phyloP scores from a whole-genome alignment of 2,113 vertebrate genomes.

The Erpornis zantholeuca region DNA sequence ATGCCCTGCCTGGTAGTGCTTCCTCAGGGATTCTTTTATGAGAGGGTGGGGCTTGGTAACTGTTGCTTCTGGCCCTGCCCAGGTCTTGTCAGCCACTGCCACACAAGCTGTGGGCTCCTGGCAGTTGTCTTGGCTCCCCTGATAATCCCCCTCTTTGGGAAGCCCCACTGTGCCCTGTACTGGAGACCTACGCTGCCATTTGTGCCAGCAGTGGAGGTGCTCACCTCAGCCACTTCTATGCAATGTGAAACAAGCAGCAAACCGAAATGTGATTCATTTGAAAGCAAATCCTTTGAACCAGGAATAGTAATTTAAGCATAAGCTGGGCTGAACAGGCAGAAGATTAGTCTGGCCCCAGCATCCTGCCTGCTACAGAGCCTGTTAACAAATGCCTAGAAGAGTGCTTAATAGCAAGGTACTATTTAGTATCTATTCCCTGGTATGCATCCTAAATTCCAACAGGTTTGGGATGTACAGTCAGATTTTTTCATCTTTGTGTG shows the following conservation, averaged over 20 bases:
- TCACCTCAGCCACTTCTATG: not conserved
- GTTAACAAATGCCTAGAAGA: not conserved
- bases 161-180: rapidly evolving
- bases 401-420: not conserved
- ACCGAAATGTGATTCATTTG: not conserved
- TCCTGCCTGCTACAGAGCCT: not conserved
- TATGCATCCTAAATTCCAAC: not conserved
- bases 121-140: not conserved
- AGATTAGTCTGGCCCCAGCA: not conserved
- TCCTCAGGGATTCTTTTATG: not conserved
- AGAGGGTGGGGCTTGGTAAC: rapidly evolving
- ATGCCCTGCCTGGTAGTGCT: not conserved
- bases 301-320: not conserved
- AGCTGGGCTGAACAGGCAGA: not conserved
- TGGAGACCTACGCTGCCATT: not conserved
- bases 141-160: not conserved
- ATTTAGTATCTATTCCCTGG: not conserved
- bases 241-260: not conserved
- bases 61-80: not conserved
- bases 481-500: not conserved
- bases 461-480: not conserved
- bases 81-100: not conserved
- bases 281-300: not conserved
- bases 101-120: not conserved
- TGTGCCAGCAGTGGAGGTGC: not conserved